A percentile compares a stretch with the other conserved stretches of the same genome.
Evolutionary conservation across 1,140 invertebrate species (phyloP).

Genomic region (Pogonus chalceus): DNA sequence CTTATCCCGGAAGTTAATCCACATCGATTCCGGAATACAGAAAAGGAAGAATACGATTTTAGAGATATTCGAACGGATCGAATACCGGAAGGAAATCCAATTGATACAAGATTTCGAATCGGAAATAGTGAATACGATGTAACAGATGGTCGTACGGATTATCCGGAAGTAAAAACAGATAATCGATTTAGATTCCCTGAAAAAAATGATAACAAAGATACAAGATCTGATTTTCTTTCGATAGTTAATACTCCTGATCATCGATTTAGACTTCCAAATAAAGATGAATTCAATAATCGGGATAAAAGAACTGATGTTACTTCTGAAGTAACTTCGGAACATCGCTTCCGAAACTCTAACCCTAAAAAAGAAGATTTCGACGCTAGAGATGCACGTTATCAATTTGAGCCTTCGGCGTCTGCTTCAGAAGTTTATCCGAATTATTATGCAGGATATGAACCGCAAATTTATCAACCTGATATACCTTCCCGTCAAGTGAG

Average conservation of each 20-base stretch:
- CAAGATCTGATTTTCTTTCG: not conserved
- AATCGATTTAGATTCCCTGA: too few species aligned
- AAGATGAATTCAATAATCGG: not conserved
- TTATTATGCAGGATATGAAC: conserved; percentile 15
- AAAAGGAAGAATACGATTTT: not conserved
- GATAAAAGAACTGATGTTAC: not conserved
- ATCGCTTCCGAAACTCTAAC: not conserved
- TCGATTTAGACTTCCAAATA: not conserved
- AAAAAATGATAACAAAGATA: not conserved
- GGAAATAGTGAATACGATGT: too few species aligned
- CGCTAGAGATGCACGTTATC: not conserved
- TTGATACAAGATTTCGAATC: too few species aligned
- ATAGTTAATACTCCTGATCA: not conserved
- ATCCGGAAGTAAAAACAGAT: too few species aligned
- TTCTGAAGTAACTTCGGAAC: not conserved
- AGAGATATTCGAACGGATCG: too few species aligned
- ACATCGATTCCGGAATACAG: not conserved
- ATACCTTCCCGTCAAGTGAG: conserved; percentile 2
- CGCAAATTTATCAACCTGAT: not conserved
- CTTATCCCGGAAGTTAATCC: not conserved
- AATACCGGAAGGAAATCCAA: too few species aligned
- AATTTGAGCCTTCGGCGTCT: not conserved
- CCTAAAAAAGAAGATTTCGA: not conserved
- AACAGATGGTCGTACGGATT: too few species aligned
- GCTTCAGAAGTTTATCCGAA: not conserved